Evolutionary conservation across 2,888 invertebrate genomes (phyloP).

Genomic region (Andrena bucephala): DNA sequence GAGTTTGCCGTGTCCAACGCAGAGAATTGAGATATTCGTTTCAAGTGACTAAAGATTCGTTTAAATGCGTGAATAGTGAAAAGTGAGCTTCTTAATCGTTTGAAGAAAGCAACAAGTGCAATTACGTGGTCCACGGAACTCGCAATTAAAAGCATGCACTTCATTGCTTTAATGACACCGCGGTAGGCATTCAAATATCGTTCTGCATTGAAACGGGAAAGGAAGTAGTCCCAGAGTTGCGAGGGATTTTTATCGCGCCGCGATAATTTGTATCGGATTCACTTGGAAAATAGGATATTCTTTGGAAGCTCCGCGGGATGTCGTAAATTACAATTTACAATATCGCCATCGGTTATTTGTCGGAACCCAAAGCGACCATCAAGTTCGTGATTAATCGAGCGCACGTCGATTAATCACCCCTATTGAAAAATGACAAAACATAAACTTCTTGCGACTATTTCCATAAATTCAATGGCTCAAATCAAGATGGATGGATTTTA

Average conservation of each 20-base stretch:
- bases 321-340: slow-evolving; percentile 14
- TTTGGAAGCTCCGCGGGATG: not conserved
- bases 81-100: slow-evolving; percentile 8
- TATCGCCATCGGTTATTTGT: slow-evolving; percentile 13
- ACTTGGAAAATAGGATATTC: not conserved
- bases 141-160: slow-evolving; percentile 24
- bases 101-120: slow-evolving; percentile 46
- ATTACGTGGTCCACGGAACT: slow-evolving; percentile 5
- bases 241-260: not conserved
- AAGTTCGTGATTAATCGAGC: slow-evolving; percentile 29
- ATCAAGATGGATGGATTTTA: not conserved
- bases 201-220: not conserved
- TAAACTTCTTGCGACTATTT: not conserved
- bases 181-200: slow-evolving; percentile 2
- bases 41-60: slow-evolving; percentile 5
- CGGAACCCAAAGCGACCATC: not conserved
- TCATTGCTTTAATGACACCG: not conserved
- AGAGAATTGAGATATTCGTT: slow-evolving; percentile 7
- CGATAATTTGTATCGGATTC: not conserved
- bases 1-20: not conserved
- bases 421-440: slow-evolving; percentile 7
- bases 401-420: slow-evolving; percentile 27
- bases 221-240: not conserved
- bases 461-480: not conserved
- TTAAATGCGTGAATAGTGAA: not conserved